phyloP scores from a whole-genome alignment of 2,888 invertebrate genomes.

The Sipha maydis region DNA sequence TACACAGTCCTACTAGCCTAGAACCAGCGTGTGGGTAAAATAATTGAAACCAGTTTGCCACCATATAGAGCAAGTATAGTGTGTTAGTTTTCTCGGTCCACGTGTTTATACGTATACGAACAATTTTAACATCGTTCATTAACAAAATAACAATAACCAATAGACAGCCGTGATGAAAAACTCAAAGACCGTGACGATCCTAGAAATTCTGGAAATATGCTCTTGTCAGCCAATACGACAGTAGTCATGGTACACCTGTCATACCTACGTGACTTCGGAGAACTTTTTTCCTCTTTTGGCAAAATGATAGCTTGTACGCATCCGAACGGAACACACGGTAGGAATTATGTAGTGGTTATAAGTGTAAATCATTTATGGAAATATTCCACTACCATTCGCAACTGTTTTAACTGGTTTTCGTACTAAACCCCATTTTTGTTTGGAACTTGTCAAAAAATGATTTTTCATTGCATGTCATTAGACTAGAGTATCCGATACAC shows the following conservation, averaged over 20 bases:
- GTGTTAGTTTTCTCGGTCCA: conserved; percentile 7
- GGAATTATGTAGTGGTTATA: neutral
- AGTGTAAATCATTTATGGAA: conserved; percentile 10
- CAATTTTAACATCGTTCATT: conserved; percentile 42
- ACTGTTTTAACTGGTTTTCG: neutral
- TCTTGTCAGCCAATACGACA: conserved; percentile 28
- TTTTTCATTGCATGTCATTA: neutral
- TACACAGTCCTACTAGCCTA: conserved; percentile 49
- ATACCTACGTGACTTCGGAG: conserved; percentile 25
- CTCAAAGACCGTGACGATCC: conserved; percentile 17
- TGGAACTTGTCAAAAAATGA: conserved; percentile 19
- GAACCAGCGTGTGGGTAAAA: conserved; percentile 17
- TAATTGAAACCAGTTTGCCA: conserved; percentile 40
- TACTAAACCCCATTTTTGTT: neutral
- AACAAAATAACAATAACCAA: conserved; percentile 19
- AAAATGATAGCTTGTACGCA: conserved; percentile 1
- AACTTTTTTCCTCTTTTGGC: conserved; percentile 22
- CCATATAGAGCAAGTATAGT: too few relatives aligned
- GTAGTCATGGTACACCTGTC: conserved; percentile 43
- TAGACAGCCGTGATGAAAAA: conserved; percentile 33
- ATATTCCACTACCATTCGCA: neutral
- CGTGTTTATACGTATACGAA: conserved; percentile 1
- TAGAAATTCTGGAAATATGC: conserved; percentile 41
- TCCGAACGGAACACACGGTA: conserved; percentile 32
- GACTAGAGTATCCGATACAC: neutral